These are phyloP conservation scores for Periophthalmus magnuspinnatus DNA, from an alignment of 2,797 vertebrate species.

Conservation along the genomic window DNA sequence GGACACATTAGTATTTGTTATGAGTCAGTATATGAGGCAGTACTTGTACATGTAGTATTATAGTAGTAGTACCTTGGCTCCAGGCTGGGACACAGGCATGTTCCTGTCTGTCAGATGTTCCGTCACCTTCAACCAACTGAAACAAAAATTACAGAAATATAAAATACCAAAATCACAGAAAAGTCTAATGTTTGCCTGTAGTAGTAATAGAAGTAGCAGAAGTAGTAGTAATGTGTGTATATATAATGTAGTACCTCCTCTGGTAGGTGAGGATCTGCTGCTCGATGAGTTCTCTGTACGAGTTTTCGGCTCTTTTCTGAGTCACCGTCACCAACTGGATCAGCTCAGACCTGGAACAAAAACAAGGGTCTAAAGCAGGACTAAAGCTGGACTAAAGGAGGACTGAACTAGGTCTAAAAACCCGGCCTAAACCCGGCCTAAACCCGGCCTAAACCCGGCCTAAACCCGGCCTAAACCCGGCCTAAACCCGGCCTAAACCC, in stretches of 20 bases:
- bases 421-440: background rate
- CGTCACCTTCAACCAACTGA: constrained; percentile 91
- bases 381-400: background rate
- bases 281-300: constrained; percentile 90
- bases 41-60: too few species aligned
- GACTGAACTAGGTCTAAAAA: background rate
- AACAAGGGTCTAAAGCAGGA: background rate
- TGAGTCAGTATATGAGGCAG: too few species aligned
- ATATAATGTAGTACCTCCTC: constrained; percentile 83
- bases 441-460: background rate
- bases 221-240: background rate
- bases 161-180: too few species aligned
- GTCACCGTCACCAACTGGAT: constrained; percentile 96
- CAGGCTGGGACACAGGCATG: constrained; percentile 86
- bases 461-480: background rate
- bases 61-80: constrained; percentile 82
- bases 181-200: too few species aligned
- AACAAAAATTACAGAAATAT: background rate
- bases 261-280: constrained; percentile 94
- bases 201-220: too few species aligned
- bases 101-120: constrained; percentile 88
- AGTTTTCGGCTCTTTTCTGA: constrained; percentile 87
- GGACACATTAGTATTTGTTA: too few species aligned
- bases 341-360: constrained; percentile 85
- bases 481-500: background rate